Base-by-base conservation (phyloP, 2,797 vertebrate species). In the Lerista edwardsae region DNA sequence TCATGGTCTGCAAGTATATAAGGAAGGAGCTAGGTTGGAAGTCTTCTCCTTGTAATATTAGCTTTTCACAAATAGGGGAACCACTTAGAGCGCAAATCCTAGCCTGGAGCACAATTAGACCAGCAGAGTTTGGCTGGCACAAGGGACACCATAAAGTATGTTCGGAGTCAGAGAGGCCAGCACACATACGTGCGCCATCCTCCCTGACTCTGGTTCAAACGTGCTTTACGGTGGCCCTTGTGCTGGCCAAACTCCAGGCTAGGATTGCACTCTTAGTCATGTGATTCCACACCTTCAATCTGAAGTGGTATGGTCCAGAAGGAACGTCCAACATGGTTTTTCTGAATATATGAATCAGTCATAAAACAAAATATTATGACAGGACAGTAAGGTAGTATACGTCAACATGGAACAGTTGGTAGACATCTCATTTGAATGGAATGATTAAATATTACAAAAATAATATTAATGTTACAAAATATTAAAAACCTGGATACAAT, bases 401-500 rank as follows among this genome's bases (percentile, higher is more conserved):
- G 9, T 67, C 47, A 0, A 36, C 23, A 62, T n/a, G 81, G 51
- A 82, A 78, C 51, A 81, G 15, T 12, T 74, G 39, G 25, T 10
- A 27, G 23, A 71, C 74, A 6, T 7, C 86, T 85, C 85, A 75
- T 3, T 11, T 51, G 61, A 84, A 57, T 0, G 15, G 29, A 29
- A 55, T 51, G 34, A 39, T 51, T 23, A 36, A 75, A 34, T 31
- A 67, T 88, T 74, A 21, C 14, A n/a, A n/a, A n/a, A n/a, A 7
- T 27, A 10, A 79, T 87, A 34, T 61, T 23, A 75, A 34, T 31
- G 62, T 88, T 74, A 21, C 14, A 7, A n/a, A 10, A 79, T 87
- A 34, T 61, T 23, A 86, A 85, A 73, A 86, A 34, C n/a, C n/a
- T n/a, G n/a, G n/a, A 41, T 3, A 73, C 68, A 71, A 25, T 47